Base-by-base conservation (phyloP, 2,113 vertebrate genomes). In the Mugil cephalus region DNA sequence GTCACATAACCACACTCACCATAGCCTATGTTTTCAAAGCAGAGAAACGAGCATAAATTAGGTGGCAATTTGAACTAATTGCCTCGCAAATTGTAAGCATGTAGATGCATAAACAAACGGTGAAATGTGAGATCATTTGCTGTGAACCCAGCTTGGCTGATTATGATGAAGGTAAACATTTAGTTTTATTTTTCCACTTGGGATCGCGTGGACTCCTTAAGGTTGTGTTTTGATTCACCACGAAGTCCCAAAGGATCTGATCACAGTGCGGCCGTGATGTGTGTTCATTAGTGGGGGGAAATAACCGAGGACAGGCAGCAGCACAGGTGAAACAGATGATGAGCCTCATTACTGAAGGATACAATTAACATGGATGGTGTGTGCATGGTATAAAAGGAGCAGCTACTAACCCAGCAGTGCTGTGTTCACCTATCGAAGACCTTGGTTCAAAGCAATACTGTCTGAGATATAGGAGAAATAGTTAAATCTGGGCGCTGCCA, bases 241-340 rank as follows among this genome's bases (percentile, higher is more conserved):
- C 19, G 8, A 8, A 53, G 65, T 69, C 39, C 18, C 46, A 21
- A 1, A 30, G 24, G 24, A 30, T 30, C 24, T 30, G 47, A 65
- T 66, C 78, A 81, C 66, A 65, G 65, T 17, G 65, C 54, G 72
- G 24, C 24, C 5, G 24, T 30, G 24, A 30, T 30, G 5, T 30
- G 24, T 30, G 24, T 30, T 30, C 24, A 30, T 30, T 30, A 30
- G 24, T 30, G 5, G 24, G 5, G 24, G 24, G 24, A 30, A 30
- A 30, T 30, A 30, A 30, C 24, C 39, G 35, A 14, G 0, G 11
- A 46, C 53, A 15, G 18, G 15, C 38, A 11, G 45, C 21, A 9
- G 38, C 39, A 58, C 13, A 56, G 50, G 64, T 69, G 30, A 36
- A 0, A 5, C 24, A 54, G 14, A 53, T 52, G 14, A 51, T 12